A percentile compares a stretch with the other conserved stretches of the same genome.
These are phyloP conservation scores for Chiloscyllium punctatum DNA, from an alignment of 2,797 vertebrate genomes.

Conservation along the genomic window DNA sequence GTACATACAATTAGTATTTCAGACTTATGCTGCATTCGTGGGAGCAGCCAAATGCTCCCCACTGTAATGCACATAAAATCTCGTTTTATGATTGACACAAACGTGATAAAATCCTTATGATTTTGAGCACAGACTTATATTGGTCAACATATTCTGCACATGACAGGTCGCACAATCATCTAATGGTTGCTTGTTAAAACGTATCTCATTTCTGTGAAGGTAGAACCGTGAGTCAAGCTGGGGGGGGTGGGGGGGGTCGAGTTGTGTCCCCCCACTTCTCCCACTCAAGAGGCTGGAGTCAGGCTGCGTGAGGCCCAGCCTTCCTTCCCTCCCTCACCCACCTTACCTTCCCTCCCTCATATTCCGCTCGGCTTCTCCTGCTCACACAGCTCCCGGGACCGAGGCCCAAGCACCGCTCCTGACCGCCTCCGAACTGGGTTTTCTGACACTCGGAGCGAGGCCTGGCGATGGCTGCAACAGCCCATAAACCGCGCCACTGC, in stretches of 20 bases:
- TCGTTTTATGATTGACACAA: neutral
- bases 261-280: neutral
- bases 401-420: neutral
- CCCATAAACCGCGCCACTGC: neutral
- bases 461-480: neutral
- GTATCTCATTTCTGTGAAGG: neutral
- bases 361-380: neutral
- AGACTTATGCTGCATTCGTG: neutral
- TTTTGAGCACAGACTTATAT: neutral
- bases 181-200: neutral
- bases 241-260: neutral
- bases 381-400: neutral
- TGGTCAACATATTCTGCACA: neutral
- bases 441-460: neutral
- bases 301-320: neutral
- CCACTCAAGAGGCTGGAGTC: neutral
- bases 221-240: neutral
- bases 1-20: neutral
- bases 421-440: neutral
- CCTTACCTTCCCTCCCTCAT: slow-evolving; percentile 29
- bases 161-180: neutral
- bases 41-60: neutral
- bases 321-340: too few species aligned
- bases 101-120: neutral
- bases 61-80: neutral